Percentiles rank a stretch among this genome's conserved stretches.
Conservation (phyloP, 1,140 invertebrate genomes). For the Cotesia vestalis region DNA sequence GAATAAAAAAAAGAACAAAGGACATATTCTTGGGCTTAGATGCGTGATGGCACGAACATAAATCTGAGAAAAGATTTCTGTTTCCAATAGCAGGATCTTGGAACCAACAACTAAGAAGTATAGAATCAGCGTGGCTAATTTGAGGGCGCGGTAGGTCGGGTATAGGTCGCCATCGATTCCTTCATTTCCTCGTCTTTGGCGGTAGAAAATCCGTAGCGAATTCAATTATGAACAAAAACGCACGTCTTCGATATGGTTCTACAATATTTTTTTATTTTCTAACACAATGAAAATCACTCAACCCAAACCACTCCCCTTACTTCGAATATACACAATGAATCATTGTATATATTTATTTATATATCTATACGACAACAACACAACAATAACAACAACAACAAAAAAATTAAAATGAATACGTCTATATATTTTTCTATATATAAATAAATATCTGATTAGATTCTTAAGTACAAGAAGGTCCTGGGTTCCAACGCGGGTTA, state of each 20-base stretch:
- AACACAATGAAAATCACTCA: conserved; percentile 12
- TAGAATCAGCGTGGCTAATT: conserved; percentile 44
- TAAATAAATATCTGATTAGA: too few relatives aligned
- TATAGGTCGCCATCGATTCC: conserved; percentile 24
- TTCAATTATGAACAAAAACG: conserved; percentile 48
- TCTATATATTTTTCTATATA: too few relatives aligned
- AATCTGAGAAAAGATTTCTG: conserved; percentile 29
- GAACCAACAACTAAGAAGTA: too few relatives aligned
- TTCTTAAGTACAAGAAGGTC: too few relatives aligned
- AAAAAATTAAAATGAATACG: too few relatives aligned
- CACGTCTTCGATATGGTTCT: not conserved
- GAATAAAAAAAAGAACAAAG: conserved; percentile 17
- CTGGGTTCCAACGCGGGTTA: too few relatives aligned
- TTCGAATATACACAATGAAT: not conserved
- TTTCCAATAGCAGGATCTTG: conserved; percentile 7
- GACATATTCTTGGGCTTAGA: conserved; percentile 1
- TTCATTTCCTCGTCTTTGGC: conserved; percentile 37
- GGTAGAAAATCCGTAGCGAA: conserved; percentile 55
- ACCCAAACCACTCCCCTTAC: not conserved
- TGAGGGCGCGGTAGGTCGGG: conserved; percentile 34
- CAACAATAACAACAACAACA: too few relatives aligned
- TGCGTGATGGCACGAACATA: conserved; percentile 35
- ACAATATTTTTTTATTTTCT: too few relatives aligned
- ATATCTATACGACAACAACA: too few relatives aligned
- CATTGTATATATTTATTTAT: not conserved